These are phyloP conservation scores for Balaeniceps rex DNA, from an alignment of 2,113 vertebrate genomes.

Conservation along the genomic window DNA sequence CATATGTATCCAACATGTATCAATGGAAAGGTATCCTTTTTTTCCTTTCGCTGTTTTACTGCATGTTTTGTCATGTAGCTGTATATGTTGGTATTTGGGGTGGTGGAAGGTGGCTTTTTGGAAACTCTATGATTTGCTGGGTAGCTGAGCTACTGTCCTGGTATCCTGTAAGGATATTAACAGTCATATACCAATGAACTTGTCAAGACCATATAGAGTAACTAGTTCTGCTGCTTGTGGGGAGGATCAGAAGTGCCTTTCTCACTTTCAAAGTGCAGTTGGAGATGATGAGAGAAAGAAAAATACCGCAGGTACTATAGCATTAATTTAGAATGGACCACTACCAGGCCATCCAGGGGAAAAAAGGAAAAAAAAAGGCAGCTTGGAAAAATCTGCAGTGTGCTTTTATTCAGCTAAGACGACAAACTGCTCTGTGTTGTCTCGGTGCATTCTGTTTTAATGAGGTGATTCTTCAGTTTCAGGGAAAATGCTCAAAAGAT, in stretches of 20 bases:
- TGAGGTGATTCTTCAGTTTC: background rate
- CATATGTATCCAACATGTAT: rapidly evolving
- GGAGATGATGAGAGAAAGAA: background rate
- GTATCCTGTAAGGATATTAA: background rate
- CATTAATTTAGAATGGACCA: background rate
- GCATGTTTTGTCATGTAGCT: background rate
- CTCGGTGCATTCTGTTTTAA: background rate
- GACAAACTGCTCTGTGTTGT: background rate
- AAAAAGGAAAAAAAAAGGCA: background rate
- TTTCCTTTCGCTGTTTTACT: background rate
- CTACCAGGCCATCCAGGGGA: background rate
- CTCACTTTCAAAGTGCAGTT: background rate
- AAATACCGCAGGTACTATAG: background rate
- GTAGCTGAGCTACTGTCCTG: background rate
- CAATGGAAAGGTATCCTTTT: background rate
- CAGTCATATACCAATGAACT: background rate
- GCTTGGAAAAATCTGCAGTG: background rate
- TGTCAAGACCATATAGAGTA: rapidly evolving
- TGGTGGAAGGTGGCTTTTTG: background rate
- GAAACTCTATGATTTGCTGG: background rate
- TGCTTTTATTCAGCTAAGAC: background rate
- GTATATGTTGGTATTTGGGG: background rate
- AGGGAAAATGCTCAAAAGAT: background rate
- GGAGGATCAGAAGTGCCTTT: background rate
- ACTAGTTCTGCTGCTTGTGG: background rate